Percentiles rank a stretch among this genome's conserved stretches.
Evolutionary conservation across 2,113 vertebrate species (phyloP).

Genomic region (Podarcis muralis): DNA sequence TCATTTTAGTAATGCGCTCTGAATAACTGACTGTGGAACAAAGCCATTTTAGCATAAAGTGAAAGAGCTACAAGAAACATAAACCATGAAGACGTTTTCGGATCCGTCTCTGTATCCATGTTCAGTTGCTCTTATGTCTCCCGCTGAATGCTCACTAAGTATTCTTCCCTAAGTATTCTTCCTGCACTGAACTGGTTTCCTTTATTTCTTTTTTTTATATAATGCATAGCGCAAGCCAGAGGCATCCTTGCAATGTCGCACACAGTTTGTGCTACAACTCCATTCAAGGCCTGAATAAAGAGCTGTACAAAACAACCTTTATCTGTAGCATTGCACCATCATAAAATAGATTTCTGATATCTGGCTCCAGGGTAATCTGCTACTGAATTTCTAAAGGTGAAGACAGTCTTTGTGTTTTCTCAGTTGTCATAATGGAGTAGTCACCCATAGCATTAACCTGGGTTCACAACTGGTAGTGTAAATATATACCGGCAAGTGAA

Average conservation of each 20-base stretch:
- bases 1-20: neutral
- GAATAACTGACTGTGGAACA: neutral
- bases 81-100: neutral
- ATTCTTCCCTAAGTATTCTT: slow-evolving; percentile 22
- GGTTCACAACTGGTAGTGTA: neutral
- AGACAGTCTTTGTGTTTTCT: neutral
- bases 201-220: neutral
- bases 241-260: slow-evolving; percentile 49
- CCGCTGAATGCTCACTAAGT: slow-evolving; percentile 9
- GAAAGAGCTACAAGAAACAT: slow-evolving; percentile 8
- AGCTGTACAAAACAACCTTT: slow-evolving; percentile 35
- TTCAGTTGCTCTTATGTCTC: neutral
- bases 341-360: neutral
- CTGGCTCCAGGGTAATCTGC: neutral
- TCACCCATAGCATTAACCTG: neutral
- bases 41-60: slow-evolving; percentile 19
- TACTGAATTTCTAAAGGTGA: neutral
- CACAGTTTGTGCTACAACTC: slow-evolving; percentile 15
- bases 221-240: slow-evolving; percentile 31
- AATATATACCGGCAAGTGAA: neutral
- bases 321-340: slow-evolving; percentile 20
- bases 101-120: slow-evolving; percentile 2
- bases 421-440: too few relatives aligned
- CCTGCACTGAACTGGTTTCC: slow-evolving; percentile 28
- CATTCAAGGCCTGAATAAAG: slow-evolving; percentile 40